Evolutionary conservation across 2,888 invertebrate species (phyloP), one percentile per base, ranked within the genome.

Genomic region (Caenorhabditis doughertyi): DNA sequence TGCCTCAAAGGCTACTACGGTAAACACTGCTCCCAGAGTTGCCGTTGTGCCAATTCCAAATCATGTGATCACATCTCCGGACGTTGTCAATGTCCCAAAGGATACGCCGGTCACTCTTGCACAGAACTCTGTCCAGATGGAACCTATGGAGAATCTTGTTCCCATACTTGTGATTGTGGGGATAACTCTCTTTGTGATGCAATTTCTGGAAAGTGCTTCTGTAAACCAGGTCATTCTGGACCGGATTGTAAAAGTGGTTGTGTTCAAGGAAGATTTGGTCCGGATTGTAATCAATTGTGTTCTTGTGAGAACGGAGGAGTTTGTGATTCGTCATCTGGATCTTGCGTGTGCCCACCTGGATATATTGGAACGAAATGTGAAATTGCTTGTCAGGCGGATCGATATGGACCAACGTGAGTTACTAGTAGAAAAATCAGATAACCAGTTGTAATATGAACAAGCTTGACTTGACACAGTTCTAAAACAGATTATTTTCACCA

Each of bases 11-110:
- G 90, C 9, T 89, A 89, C 68, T 90, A 83, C 77, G 91, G 91
- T 0, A 64, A 77, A 16, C 83, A 88, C 49, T 91, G 91, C 56
- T 84, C 89, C 9, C 94, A 94, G 53, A 94, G 95, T 16, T 97
- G 97, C 89, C 94, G 95, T 72, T 97, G 97, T 91, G 96, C 96
- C 85, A 97, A 97, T 91, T 95, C 83, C 42, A 89, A 89, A 44
- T 84, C 89, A 2, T 97, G 97, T 92, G 95, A 97, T 92, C 94
- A 95, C 86, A 94, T 95, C 76, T 95, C 95, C 77, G 98, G 98
- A 4, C 94, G 94, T 42, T 91, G 91, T 73, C 85, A 88, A 56
- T 92, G 92, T 53, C 91, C 92, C 0, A 83, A 82, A 58, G 90
- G 90, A 32, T 89, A 87, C 62, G 86, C 89, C 3, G 90, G 90